phyloP scores from a whole-genome alignment of 1,140 invertebrate species.

The Temnothorax nylanderi region DNA sequence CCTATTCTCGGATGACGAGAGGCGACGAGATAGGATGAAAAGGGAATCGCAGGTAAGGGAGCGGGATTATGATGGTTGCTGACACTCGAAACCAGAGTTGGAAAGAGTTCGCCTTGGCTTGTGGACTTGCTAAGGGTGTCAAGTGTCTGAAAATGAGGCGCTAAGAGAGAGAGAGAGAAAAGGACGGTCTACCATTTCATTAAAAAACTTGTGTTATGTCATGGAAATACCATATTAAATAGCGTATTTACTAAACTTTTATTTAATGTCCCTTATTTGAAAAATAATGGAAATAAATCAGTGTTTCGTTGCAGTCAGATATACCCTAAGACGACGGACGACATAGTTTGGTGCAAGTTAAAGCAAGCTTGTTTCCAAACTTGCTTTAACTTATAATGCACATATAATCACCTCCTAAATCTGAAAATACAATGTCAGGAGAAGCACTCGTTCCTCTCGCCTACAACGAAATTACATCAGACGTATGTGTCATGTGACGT shows the following conservation, averaged over 20 bases:
- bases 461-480: not conserved
- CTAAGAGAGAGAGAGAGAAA: not conserved
- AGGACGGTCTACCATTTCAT: not conserved
- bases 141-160: slow-evolving; percentile 54
- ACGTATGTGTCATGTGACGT: not conserved
- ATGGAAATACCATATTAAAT: not conserved
- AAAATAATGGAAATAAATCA: not conserved
- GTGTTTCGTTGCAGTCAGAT: not conserved
- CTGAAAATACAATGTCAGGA: not conserved
- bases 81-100: slow-evolving; percentile 56
- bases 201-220: not conserved
- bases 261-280: not conserved
- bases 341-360: not conserved
- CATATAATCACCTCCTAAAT: not conserved
- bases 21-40: not conserved
- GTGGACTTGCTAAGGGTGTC: slow-evolving; percentile 56
- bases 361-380: not conserved
- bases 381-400: not conserved
- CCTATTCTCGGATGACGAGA: slow-evolving; percentile 56
- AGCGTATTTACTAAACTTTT: not conserved
- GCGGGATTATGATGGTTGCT: slow-evolving; percentile 57
- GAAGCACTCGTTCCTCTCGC: not conserved
- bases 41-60: slow-evolving; percentile 15
- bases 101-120: slow-evolving; percentile 33
- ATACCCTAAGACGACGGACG: not conserved